A percentile compares a stretch with the other conserved stretches of the same genome.
These are phyloP conservation scores for Varanus komodoensis DNA, from an alignment of 2,113 vertebrate genomes.

Conservation along the genomic window DNA sequence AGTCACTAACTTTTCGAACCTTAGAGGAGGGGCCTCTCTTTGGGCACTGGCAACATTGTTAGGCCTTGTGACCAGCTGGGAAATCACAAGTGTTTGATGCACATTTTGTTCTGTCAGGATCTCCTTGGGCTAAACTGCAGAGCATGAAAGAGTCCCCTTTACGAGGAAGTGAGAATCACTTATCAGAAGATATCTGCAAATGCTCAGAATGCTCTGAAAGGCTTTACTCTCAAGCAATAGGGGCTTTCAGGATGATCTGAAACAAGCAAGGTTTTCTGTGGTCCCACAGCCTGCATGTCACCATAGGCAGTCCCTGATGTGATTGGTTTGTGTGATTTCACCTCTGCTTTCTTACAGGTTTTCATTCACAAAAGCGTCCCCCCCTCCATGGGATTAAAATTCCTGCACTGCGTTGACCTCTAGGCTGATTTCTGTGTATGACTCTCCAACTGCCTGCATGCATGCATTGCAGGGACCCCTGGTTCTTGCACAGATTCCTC, in stretches of 20 bases:
- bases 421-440: neutral
- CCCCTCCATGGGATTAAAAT: no score
- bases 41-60: constrained; percentile 50
- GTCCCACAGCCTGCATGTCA: constrained; percentile 62
- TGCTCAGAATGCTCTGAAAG: constrained; percentile 79
- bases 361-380: neutral
- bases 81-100: constrained; percentile 73
- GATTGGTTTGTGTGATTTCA: constrained; percentile 18
- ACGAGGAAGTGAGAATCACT: constrained; percentile 82
- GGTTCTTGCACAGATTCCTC: neutral
- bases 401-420: neutral
- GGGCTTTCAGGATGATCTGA: constrained; percentile 70
- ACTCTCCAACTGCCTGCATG: neutral
- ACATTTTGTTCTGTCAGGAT: constrained; percentile 78
- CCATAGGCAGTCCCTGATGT: constrained; percentile 58
- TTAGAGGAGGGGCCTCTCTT: neutral
- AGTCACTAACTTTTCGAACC: no score
- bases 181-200: constrained; percentile 84
- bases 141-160: constrained; percentile 82
- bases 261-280: constrained; percentile 71
- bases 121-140: constrained; percentile 80
- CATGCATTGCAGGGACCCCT: neutral
- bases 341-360: neutral
- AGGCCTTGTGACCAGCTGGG: constrained; percentile 68
- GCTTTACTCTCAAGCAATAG: constrained; percentile 75